Conservation (phyloP, 2,888 invertebrate species). For the Troides oblongomaculatus region DNA sequence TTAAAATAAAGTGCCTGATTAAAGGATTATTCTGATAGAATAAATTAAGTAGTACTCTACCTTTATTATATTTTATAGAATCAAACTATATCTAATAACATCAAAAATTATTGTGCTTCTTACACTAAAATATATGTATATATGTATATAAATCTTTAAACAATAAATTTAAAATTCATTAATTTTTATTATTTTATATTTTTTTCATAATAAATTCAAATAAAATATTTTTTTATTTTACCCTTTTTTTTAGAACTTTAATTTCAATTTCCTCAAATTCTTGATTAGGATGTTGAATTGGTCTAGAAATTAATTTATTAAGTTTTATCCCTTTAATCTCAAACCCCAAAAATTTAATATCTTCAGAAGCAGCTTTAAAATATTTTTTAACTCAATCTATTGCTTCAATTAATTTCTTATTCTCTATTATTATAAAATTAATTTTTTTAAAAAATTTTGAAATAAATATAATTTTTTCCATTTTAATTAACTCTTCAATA, state of each 20-base stretch:
- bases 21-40: conserved; percentile 73
- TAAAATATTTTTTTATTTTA: conserved; percentile 71
- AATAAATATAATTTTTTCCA: conserved; percentile 38
- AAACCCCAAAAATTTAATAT: conserved; percentile 67
- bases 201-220: conserved; percentile 44
- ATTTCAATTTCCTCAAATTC: conserved; percentile 38
- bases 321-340: conserved; percentile 81
- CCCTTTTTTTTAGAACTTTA: conserved; percentile 73
- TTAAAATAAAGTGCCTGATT: conserved; percentile 73
- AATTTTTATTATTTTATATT: conserved; percentile 65
- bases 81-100: conserved; percentile 81
- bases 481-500: conserved; percentile 60
- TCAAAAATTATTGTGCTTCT: conserved; percentile 82
- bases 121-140: conserved; percentile 81
- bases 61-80: conserved; percentile 83
- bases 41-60: conserved; percentile 62
- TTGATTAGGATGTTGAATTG: conserved; percentile 78
- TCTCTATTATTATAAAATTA: conserved; percentile 66
- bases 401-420: conserved; percentile 78
- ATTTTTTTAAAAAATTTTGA: conserved; percentile 57
- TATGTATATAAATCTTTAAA: no score
- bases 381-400: conserved; percentile 80
- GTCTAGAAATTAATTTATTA: conserved; percentile 82
- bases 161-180: no score
- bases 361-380: conserved; percentile 80